Base-by-base conservation (phyloP, 2,888 invertebrate species). In the Melieria crassipennis region DNA sequence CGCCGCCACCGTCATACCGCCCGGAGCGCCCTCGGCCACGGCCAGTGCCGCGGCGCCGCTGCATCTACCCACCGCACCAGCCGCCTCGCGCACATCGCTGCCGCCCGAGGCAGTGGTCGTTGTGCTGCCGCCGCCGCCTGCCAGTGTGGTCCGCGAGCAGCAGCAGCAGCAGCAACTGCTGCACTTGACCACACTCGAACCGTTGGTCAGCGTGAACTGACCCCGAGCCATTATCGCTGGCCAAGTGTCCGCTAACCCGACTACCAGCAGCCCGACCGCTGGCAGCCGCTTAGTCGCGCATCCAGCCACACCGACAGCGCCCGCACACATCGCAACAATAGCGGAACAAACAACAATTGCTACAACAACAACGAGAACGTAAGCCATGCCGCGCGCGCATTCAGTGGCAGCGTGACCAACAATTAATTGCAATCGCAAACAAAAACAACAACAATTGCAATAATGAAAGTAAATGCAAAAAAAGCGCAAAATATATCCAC, bases 171-270 rank as follows among this genome's bases (percentile, higher is more conserved):
- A 48, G 4, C 67, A 67, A 10, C 60, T 52, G 67, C 64, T 77
- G 74, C 77, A 76, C 75, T 71, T 76, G 73, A 73, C 75, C 71
- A 69, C 78, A 73, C 78, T 81, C 74, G 83, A 84, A 76, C 84
- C 83, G 61, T 77, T 84, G 81, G 84, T 84, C 77, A 84, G 84
- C 77, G 83, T 84, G 69, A 84, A 84, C 80, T 84, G 84, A 84
- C 83, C 84, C 78, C 79, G 79, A 80, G 78, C 76, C 64, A 70
- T 71, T 50, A 66, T 74, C 69, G 71, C 72, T 61, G 70, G 72
- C 50, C 73, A 73, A 61, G 57, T 45, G 42, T 52, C 9, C 52
- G 60, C 60, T 16, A 30, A 10, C 11, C 7, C 60, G 73, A 67
- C 73, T 52, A 13, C 61, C 45, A 43, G 11, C 43, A 47, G 11